A percentile compares a stretch with the other conserved stretches of the same genome.
phyloP scores from a whole-genome alignment of 2,113 vertebrate genomes.

The Burhinus oedicnemus region DNA sequence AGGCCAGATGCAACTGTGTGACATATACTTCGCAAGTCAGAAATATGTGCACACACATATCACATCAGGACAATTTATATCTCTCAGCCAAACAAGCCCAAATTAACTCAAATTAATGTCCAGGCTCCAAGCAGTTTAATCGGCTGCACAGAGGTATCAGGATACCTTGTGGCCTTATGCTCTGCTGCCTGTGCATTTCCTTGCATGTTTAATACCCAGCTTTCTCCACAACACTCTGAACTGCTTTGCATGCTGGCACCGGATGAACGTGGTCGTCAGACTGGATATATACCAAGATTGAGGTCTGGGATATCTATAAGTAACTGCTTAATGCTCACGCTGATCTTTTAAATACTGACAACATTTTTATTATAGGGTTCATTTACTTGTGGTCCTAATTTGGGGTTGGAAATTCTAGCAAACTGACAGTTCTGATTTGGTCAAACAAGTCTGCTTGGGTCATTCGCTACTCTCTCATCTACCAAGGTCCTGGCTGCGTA shows the following conservation, averaged over 20 bases:
- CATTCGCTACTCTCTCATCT: not conserved
- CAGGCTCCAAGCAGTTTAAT: not conserved
- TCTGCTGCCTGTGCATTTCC: not conserved
- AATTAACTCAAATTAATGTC: not conserved
- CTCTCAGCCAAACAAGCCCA: not conserved
- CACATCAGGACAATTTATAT: not conserved
- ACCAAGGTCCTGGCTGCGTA: not conserved
- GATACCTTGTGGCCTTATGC: not conserved
- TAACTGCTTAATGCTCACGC: not conserved
- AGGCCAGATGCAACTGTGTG: not conserved
- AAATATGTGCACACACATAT: not conserved
- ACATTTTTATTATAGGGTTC: slow-evolving; percentile 8
- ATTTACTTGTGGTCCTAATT: slow-evolving; percentile 1
- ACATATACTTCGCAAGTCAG: not conserved
- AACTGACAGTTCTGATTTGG: not conserved
- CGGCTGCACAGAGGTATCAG: not conserved
- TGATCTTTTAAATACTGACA: slow-evolving; percentile 9
- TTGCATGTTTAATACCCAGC: not conserved
- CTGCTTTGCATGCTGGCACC: not conserved
- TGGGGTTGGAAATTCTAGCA: not conserved
- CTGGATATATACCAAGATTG: not conserved
- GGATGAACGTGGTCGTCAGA: not conserved
- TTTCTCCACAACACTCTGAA: not conserved
- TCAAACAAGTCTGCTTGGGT: not conserved
- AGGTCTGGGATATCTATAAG: not conserved